These are phyloP conservation scores for Drosophila nr. perissopoda DNA, from an alignment of 2,888 invertebrate genomes.

Conservation along the genomic window DNA sequence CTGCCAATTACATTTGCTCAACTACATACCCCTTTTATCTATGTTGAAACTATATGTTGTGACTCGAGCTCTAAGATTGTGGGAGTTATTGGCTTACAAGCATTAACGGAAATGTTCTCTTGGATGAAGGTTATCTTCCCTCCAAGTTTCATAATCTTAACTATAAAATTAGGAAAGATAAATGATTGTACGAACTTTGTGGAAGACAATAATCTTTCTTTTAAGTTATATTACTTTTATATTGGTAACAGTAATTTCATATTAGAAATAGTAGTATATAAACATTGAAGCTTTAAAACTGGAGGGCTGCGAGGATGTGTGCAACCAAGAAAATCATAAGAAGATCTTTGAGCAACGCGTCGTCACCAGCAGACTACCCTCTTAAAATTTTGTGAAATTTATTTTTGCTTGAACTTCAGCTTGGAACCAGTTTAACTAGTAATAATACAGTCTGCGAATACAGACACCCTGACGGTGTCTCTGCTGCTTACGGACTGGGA, in stretches of 20 bases:
- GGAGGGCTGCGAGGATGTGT: background rate
- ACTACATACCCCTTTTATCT: background rate
- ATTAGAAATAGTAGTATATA: background rate
- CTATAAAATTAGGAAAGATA: too few species aligned
- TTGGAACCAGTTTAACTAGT: background rate
- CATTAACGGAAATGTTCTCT: background rate
- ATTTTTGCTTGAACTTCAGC: background rate
- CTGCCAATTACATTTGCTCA: background rate
- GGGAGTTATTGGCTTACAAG: background rate
- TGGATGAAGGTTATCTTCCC: background rate
- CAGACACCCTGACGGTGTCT: background rate
- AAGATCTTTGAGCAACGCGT: background rate
- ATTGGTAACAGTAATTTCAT: background rate
- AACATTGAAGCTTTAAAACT: background rate
- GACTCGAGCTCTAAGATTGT: background rate
- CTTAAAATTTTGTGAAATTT: background rate
- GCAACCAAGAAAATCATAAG: background rate
- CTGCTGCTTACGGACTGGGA: background rate
- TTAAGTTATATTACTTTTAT: background rate
- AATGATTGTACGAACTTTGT: too few species aligned
- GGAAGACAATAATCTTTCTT: background rate
- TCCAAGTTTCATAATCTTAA: background rate
- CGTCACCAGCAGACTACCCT: background rate
- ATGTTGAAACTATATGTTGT: background rate
- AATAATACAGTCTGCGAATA: background rate